Conservation (phyloP, 2,888 invertebrate genomes). For the Byasa hedistus region DNA sequence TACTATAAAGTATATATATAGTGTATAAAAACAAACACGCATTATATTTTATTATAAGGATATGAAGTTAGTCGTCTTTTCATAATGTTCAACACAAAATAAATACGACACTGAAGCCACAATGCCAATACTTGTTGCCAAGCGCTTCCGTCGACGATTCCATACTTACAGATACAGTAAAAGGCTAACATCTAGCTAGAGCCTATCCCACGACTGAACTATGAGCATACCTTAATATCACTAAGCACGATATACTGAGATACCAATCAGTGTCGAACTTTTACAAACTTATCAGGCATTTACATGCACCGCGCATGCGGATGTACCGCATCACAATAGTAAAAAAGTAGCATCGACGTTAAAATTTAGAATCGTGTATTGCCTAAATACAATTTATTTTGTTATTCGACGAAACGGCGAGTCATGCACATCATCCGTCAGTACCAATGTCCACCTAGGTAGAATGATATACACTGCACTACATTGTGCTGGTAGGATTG, state of each 20-base stretch:
- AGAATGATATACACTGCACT: no score
- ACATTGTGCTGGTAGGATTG: no score
- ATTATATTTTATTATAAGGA: conserved; percentile 17
- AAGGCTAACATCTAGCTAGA: conserved; percentile 71
- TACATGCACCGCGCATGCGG: conserved; percentile 58
- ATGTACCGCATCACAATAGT: conserved; percentile 42
- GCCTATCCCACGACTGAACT: conserved; percentile 75
- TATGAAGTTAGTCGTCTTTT: conserved; percentile 17
- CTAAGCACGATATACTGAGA: conserved; percentile 69
- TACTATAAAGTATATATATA: conserved; percentile 21
- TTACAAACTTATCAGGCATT: conserved; percentile 36
- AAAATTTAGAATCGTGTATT: conserved; percentile 63
- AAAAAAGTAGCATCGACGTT: conserved; percentile 62
- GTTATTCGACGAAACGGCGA: no score
- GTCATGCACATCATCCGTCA: no score
- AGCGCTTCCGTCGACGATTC: conserved; percentile 48
- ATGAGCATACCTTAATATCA: conserved; percentile 75
- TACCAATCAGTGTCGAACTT: conserved; percentile 41
- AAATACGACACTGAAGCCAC: conserved; percentile 20
- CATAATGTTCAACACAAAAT: conserved; percentile 13
- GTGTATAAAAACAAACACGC: conserved; percentile 21
- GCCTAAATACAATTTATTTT: conserved; percentile 50
- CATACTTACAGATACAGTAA: conserved; percentile 51
- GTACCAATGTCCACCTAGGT: no score
- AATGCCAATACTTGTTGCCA: conserved; percentile 36